Evolutionary conservation across 2,797 vertebrate genomes (phyloP).

Genomic region (Cynodonichthys magdalenae): DNA sequence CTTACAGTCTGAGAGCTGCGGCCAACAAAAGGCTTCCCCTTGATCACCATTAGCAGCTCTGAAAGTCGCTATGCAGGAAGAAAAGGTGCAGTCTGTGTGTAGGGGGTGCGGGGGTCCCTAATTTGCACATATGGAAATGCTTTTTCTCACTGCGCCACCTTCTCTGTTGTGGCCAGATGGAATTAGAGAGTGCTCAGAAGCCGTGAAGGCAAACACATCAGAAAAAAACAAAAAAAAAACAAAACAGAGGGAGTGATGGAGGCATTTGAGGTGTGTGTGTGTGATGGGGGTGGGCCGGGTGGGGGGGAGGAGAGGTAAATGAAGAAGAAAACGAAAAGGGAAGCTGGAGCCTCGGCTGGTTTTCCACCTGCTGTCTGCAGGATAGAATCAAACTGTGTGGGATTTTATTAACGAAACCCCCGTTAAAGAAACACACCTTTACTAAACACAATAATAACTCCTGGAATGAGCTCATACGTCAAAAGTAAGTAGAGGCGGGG

Average conservation of each 20-base stretch:
- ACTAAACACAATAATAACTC: conserved; percentile 3
- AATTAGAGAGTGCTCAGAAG: conserved; percentile 94
- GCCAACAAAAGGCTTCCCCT: conserved; percentile 82
- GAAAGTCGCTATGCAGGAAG: conserved; percentile 72
- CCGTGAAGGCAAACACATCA: conserved; percentile 95
- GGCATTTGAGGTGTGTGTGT: not conserved
- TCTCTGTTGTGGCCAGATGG: conserved; percentile 99
- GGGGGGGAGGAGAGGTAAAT: conserved; percentile 38
- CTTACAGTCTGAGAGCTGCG: conserved; percentile 36
- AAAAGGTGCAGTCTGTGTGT: conserved; percentile 49
- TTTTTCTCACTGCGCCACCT: conserved; percentile 89
- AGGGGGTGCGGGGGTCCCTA: conserved; percentile 75
- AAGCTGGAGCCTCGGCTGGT: conserved; percentile 19
- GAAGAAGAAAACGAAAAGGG: conserved; percentile 56
- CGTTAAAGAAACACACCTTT: conserved; percentile 12
- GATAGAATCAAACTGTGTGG: conserved; percentile 2
- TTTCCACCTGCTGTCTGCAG: conserved; percentile 20
- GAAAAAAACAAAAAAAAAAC: conserved; percentile 70
- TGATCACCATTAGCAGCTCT: conserved; percentile 88
- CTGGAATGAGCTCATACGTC: conserved; percentile 24
- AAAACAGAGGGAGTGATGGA: conserved; percentile 43
- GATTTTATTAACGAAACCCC: not conserved
- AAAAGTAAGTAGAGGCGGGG: conserved; percentile 6
- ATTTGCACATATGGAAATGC: conserved; percentile 99
- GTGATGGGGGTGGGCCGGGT: no score